Base-by-base conservation (phyloP, 2,888 invertebrate species). In the Cephalotes varians region DNA sequence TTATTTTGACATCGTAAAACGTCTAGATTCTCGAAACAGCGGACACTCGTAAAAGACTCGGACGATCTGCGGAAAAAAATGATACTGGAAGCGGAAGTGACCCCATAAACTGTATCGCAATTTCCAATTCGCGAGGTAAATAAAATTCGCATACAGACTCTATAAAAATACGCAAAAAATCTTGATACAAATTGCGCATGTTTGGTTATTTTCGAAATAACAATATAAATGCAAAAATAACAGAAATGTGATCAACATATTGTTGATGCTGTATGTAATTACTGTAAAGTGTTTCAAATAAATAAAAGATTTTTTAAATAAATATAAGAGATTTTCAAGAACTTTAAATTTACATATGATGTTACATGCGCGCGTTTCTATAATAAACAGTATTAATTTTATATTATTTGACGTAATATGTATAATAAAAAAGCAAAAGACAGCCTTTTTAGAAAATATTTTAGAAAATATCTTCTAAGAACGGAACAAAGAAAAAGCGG, bases 1-100 rank as follows among this genome's bases (percentile, higher is more conserved):
- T 82, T 79, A 82, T 79, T 71, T 79, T 37, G 71, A 47, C 12
- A 56, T 69, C 47, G 28, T 77, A 82, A 82, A 82, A 47, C 31
- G 49, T 82, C 79, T 82, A 69, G 79, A 82, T 62, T 25, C 58
- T n/a, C 49, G 60, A 74, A 73, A 40, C 37, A 37, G 49, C 28
- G 37, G 21, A 40, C 56, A 34, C 25, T 69, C 69, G 69, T 69
- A 58, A 79, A 77, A 79, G 77, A n/a, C n/a, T 47, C 47, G 44
- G 34, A 58, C 44, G 34, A 69, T 18, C 51, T 0, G 4, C 6
- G 18, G 51, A 10, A 76, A 77, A 76, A 79, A 76, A 25, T 31
- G 2, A 69, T 12, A 44, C 69, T 25, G 44, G 25, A 44, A 56
- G 2, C 34, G 69, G 21, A 79, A 79, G 6, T 25, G 34, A n/a